phyloP scores from a whole-genome alignment of 2,797 vertebrate genomes.

The Danio kyathit region DNA sequence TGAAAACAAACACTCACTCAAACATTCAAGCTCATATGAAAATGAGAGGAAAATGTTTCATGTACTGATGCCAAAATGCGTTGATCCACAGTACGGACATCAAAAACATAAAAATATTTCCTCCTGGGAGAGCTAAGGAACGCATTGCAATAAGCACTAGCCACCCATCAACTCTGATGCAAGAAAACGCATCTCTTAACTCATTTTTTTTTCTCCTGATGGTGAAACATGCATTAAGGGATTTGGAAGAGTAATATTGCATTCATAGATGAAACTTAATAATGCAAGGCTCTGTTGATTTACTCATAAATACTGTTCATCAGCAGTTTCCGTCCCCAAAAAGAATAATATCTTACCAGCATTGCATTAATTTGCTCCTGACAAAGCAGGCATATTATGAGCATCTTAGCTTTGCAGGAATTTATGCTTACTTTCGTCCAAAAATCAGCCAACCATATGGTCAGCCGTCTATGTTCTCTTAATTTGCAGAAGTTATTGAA shows the following conservation, averaged over 20 bases:
- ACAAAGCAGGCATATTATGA: slow-evolving; percentile 41
- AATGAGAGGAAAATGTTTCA: slow-evolving; percentile 7
- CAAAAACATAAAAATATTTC: not conserved
- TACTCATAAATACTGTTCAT: slow-evolving; percentile 46
- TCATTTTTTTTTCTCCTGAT: not conserved
- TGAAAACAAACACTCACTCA: slow-evolving; percentile 32
- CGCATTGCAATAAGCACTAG: not conserved
- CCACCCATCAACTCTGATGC: slow-evolving; percentile 7
- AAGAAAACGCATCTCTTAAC: not conserved
- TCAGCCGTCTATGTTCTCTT: slow-evolving; percentile 27
- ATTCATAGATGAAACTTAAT: slow-evolving; percentile 30
- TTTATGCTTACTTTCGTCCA: slow-evolving; percentile 56
- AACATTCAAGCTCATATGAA: not conserved
- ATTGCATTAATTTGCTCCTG: slow-evolving; percentile 43
- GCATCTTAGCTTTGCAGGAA: slow-evolving; percentile 53
- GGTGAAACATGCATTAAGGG: not conserved
- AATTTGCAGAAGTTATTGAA: slow-evolving; percentile 44
- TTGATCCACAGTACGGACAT: not conserved
- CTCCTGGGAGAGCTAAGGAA: not conserved
- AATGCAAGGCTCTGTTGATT: slow-evolving; percentile 37
- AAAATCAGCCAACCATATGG: slow-evolving; percentile 56
- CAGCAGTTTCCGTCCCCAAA: slow-evolving; percentile 38
- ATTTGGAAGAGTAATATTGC: not conserved
- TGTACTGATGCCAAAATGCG: not conserved
- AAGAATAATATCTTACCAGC: slow-evolving; percentile 13